Evolutionary conservation across 1,140 invertebrate species (phyloP).

Genomic region (Melitaea cinxia): DNA sequence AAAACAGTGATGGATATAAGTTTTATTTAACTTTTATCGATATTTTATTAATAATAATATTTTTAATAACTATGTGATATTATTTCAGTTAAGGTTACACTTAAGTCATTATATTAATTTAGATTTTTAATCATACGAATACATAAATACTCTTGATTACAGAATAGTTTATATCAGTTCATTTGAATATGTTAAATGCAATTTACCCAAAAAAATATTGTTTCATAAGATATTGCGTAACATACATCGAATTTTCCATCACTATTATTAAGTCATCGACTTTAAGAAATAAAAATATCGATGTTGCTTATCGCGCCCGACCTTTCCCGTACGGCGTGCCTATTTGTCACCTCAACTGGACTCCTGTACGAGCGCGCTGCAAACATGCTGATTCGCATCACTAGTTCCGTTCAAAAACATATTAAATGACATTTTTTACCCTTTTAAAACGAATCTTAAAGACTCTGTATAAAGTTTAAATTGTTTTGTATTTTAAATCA

Average conservation of each 20-base stretch:
- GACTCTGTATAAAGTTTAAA: conserved; percentile 15
- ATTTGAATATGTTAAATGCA: too few relatives aligned
- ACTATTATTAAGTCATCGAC: conserved; percentile 76
- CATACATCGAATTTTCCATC: conserved; percentile 32
- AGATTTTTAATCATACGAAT: too few relatives aligned
- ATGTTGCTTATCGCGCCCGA: conserved; percentile 61
- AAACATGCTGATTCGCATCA: conserved; percentile 76
- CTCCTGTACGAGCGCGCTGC: conserved; percentile 70
- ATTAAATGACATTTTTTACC: conserved; percentile 20
- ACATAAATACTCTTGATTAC: too few relatives aligned
- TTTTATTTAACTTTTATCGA: conserved; percentile 49
- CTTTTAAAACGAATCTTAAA: conserved; percentile 36
- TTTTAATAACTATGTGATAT: too few relatives aligned
- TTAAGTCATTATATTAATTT: too few relatives aligned
- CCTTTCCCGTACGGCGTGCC: conserved; percentile 70
- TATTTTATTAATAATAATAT: conserved; percentile 16
- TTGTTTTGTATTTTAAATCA: conserved; percentile 1
- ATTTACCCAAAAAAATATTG: too few relatives aligned
- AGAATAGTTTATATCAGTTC: too few relatives aligned
- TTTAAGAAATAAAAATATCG: conserved; percentile 74
- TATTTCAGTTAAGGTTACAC: too few relatives aligned
- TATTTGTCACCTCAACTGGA: conserved; percentile 79
- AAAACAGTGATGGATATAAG: conserved; percentile 56
- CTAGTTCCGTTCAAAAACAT: conserved; percentile 34
- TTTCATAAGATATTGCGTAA: background rate